Evolutionary conservation across 2,888 invertebrate genomes (phyloP).

Genomic region (Spilosoma lubricipeda): DNA sequence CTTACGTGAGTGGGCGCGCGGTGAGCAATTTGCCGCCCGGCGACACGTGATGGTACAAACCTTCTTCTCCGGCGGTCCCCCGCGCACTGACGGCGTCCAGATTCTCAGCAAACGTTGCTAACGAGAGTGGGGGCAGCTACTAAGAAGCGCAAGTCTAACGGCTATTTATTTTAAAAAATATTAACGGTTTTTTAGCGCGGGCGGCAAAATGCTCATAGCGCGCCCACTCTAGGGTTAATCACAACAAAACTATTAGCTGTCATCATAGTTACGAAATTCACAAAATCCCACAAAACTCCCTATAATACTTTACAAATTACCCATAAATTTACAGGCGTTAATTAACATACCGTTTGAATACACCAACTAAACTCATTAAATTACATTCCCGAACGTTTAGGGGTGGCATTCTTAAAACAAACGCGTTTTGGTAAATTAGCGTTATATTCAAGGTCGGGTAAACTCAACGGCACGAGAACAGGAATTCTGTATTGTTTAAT

Average conservation of each 20-base stretch:
- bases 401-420: constrained; percentile 64
- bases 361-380: constrained; percentile 62
- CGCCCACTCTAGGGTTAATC: too few relatives aligned
- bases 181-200: too few relatives aligned
- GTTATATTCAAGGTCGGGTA: constrained; percentile 67
- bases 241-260: not conserved
- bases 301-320: constrained; percentile 54
- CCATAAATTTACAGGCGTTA: constrained; percentile 57
- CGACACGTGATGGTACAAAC: too few relatives aligned
- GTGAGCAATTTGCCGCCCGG: too few relatives aligned
- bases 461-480: constrained; percentile 49
- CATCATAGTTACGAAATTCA: not conserved
- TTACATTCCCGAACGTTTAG: constrained; percentile 59
- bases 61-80: too few relatives aligned
- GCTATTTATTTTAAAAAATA: too few relatives aligned
- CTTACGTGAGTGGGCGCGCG: too few relatives aligned
- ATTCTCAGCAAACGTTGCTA: too few relatives aligned
- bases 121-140: too few relatives aligned
- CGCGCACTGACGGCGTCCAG: too few relatives aligned
- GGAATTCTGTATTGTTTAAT: constrained; percentile 65
- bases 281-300: not conserved
- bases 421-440: constrained; percentile 56
- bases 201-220: too few relatives aligned
- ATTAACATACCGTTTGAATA: constrained; percentile 58
- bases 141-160: too few relatives aligned